Evolutionary conservation across 2,113 vertebrate genomes (phyloP).

Genomic region (Malurus cyaneus): DNA sequence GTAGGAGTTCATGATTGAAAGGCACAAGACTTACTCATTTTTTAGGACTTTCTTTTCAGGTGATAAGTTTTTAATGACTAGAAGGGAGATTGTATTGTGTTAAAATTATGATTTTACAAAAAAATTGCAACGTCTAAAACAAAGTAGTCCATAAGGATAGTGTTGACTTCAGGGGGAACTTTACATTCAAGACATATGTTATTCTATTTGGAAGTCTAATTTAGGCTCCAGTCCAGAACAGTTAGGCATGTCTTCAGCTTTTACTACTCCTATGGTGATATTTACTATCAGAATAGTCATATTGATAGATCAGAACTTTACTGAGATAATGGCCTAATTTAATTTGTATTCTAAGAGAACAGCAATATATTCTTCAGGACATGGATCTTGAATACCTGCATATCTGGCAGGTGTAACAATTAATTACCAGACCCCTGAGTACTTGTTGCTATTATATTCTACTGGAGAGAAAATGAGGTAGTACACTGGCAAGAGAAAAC

Average conservation of each 20-base stretch:
- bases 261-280: not conserved
- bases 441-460: not conserved
- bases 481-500: not conserved
- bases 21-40: not conserved
- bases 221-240: not conserved
- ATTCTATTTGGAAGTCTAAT: not conserved
- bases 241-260: not conserved
- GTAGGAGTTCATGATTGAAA: not conserved
- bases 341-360: not conserved
- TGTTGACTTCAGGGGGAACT: not conserved
- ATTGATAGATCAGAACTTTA: not conserved
- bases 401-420: not conserved
- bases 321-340: not conserved
- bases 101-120: not conserved
- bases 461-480: not conserved
- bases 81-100: not conserved
- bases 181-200: constrained; percentile 18
- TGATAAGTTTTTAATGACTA: not conserved
- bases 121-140: not conserved
- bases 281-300: not conserved
- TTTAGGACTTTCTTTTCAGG: not conserved
- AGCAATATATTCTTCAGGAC: not conserved
- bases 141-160: not conserved
- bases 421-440: not conserved
- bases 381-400: not conserved